Evolutionary conservation across 2,888 invertebrate species (phyloP), one percentile per base, ranked within the genome.

Genomic region (Coelinius sp.): DNA sequence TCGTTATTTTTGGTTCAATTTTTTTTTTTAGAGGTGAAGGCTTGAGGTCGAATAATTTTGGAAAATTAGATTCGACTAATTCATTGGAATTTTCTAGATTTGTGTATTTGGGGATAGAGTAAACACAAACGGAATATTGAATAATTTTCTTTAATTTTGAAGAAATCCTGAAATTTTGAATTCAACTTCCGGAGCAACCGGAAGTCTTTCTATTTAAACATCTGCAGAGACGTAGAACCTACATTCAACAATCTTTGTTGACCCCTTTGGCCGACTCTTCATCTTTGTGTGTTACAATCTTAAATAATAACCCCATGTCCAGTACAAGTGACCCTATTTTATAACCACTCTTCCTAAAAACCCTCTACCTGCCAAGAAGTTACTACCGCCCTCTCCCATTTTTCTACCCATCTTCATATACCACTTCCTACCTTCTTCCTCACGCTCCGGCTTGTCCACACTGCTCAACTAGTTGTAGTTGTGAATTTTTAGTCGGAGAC

Each of bases 291-390:
- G 41, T 2, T n/a, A 41, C 20, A 8, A n/a, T 5, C 44, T 49
- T 49, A 59, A 59, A 31, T 59, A 4, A 59, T 20, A 12, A 3
- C 20, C 10, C 20, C 17, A 17, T 31, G 8, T 17, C 31, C n/a
- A 59, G 31, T 10, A 59, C 3, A 20, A 27, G 59, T 59, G 59
- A 59, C 59, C 59, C 59, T 59, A 31, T 59, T 59, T 25, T 59
- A 12, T 17, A 8, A 31, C 59, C 17, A 35, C 31, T 59, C 35
- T 17, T 59, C 35, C 20, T 35, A 17, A 59, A 59, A 31, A 59
- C n/a, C 31, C 31, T 64, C 78, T 79, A 80, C 80, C 79, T 82
- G 83, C 80, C 83, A 81, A 81, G 77, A 80, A 81, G 82, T 59
- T 81, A 81, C 82, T 80, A 80, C 78, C 80, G 83, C 84, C 82